These are phyloP conservation scores for Eulithis testata DNA, from an alignment of 2,888 invertebrate genomes.

Conservation along the genomic window DNA sequence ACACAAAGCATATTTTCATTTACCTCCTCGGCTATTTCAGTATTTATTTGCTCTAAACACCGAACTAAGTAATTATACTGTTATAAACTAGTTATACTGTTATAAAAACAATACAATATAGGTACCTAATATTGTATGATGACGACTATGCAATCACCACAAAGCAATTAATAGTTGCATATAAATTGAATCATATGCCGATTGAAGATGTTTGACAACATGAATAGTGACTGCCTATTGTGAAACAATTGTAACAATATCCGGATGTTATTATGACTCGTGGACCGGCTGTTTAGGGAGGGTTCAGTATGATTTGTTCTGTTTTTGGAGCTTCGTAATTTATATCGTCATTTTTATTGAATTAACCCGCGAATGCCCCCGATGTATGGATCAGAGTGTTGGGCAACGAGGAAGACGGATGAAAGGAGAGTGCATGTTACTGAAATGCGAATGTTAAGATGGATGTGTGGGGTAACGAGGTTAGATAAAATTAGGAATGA, in stretches of 20 bases:
- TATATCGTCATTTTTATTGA: no score
- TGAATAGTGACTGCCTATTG: constrained; percentile 48
- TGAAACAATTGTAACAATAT: constrained; percentile 58
- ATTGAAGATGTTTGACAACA: constrained; percentile 37
- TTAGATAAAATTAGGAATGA: no score
- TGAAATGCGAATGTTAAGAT: no score
- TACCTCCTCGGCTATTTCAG: constrained; percentile 17
- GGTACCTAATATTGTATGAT: not conserved
- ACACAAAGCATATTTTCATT: constrained; percentile 3
- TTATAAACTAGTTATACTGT: not conserved
- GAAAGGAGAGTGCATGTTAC: no score
- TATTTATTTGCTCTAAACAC: constrained; percentile 8
- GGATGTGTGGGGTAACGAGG: no score
- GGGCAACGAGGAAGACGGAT: no score
- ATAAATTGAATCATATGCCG: constrained; percentile 27
- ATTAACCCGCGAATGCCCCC: no score
- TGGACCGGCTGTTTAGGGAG: constrained; percentile 48
- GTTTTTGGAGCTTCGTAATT: not conserved
- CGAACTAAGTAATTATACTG: not conserved
- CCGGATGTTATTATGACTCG: constrained; percentile 61
- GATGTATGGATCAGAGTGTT: no score
- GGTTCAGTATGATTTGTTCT: not conserved
- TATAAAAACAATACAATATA: not conserved
- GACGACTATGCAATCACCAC: not conserved
- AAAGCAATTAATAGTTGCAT: constrained; percentile 16